A percentile compares a stretch with the other conserved stretches of the same genome.
phyloP scores from a whole-genome alignment of 2,888 invertebrate species.

The Tenodera sinensis region DNA sequence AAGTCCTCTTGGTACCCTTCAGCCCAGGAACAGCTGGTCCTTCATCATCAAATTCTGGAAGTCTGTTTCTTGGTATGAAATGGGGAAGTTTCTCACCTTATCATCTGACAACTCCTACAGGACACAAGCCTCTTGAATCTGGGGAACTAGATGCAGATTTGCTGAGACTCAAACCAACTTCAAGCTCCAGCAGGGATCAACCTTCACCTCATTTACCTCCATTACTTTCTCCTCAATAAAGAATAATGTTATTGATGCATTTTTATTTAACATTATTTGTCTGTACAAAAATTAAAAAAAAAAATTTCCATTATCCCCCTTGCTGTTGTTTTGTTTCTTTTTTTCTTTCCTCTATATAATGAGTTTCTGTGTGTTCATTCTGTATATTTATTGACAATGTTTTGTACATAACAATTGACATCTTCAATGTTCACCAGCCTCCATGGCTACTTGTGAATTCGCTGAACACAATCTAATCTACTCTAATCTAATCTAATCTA shows the following conservation, averaged over 20 bases:
- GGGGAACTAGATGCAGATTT: constrained; percentile 28
- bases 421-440: too few species aligned
- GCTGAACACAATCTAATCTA: too few species aligned
- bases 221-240: constrained; percentile 19
- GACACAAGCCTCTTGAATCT: constrained; percentile 22
- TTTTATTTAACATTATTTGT: not conserved
- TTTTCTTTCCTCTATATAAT: too few species aligned
- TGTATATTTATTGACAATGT: too few species aligned
- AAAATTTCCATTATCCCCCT: too few species aligned
- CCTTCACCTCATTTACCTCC: constrained; percentile 13
- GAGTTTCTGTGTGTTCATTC: too few species aligned
- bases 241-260: not conserved
- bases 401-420: too few species aligned
- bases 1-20: constrained; percentile 29
- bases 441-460: too few species aligned
- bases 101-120: constrained; percentile 22
- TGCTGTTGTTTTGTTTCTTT: too few species aligned
- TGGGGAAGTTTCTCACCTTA: constrained; percentile 36
- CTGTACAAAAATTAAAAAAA: not conserved
- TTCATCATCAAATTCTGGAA: constrained; percentile 28
- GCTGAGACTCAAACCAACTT: constrained; percentile 26
- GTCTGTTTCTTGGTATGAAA: constrained; percentile 38
- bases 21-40: constrained; percentile 24
- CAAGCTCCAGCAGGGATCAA: constrained; percentile 7
- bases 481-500: too few species aligned